Conservation (phyloP, 2,797 vertebrate genomes). For the Champsocephalus esox region DNA sequence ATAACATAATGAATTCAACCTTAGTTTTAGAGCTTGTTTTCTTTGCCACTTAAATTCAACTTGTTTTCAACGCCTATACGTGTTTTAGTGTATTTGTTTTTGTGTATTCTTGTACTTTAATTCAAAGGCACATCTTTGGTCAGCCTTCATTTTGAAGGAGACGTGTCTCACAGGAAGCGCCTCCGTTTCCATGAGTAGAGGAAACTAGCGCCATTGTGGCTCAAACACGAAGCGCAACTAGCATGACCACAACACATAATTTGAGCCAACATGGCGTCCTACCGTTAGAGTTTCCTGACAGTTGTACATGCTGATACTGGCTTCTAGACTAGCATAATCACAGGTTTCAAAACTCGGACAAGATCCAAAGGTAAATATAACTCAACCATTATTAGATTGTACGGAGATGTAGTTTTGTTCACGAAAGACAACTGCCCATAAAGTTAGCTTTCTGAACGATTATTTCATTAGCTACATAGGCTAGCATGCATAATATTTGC, state of each 20-base stretch:
- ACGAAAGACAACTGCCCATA: background rate
- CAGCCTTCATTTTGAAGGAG: constrained; percentile 13
- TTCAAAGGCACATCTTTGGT: constrained; percentile 46
- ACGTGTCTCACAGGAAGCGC: constrained; percentile 74
- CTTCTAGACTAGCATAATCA: background rate
- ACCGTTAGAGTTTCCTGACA: constrained; percentile 24
- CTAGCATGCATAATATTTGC: background rate
- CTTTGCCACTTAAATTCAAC: accelerated
- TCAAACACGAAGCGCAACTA: constrained; percentile 2
- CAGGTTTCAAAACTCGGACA: constrained; percentile 37
- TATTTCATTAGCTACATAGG: background rate
- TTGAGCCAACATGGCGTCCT: constrained; percentile 72
- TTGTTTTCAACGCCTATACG: accelerated
- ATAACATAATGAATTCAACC: accelerated
- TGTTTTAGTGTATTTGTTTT: accelerated
- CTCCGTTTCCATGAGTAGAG: background rate
- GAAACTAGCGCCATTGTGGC: constrained; percentile 80
- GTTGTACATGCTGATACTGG: background rate
- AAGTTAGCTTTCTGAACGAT: background rate
- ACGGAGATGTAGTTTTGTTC: background rate
- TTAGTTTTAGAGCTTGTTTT: accelerated
- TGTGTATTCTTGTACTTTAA: background rate
- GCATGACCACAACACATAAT: accelerated
- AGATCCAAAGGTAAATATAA: constrained; percentile 58
- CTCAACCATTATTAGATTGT: background rate